Conservation (phyloP, 2,113 vertebrate genomes). For the Hippocampus barbouri region DNA sequence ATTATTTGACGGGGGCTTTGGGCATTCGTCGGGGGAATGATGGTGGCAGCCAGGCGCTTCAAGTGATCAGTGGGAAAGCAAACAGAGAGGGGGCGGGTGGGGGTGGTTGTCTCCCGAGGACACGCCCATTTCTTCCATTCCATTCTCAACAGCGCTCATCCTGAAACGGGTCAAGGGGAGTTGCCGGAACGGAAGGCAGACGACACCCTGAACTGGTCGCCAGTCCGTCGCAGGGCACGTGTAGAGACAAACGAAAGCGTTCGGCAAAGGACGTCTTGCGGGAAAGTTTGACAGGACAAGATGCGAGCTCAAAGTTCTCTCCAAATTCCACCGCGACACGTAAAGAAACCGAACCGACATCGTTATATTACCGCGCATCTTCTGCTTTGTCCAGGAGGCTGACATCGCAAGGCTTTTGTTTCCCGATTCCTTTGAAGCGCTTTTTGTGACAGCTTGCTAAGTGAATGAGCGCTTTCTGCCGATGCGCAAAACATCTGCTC, state of each 20-base stretch:
- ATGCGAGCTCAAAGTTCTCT: neutral
- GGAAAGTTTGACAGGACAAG: no score
- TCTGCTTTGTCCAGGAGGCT: neutral
- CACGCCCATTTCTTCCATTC: neutral
- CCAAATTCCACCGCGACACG: slow-evolving; percentile 17
- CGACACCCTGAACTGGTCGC: no score
- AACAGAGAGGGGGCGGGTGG: no score
- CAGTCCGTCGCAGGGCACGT: no score
- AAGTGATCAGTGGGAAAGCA: neutral
- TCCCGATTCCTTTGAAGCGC: slow-evolving; percentile 44
- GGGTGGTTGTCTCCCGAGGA: no score
- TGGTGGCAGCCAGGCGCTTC: neutral
- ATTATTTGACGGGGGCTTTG: neutral
- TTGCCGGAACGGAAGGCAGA: no score
- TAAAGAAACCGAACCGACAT: neutral
- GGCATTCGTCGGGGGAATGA: neutral
- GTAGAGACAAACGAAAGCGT: neutral
- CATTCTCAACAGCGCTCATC: no score
- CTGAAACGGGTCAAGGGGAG: no score
- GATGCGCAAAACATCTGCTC: slow-evolving; percentile 1
- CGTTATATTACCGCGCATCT: neutral
- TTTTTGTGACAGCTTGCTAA: slow-evolving; percentile 29
- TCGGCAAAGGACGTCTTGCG: neutral
- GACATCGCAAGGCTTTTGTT: slow-evolving; percentile 52
- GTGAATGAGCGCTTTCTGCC: slow-evolving; percentile 17